These are phyloP conservation scores for Cydia strobilella DNA, from an alignment of 1,140 invertebrate species.

Conservation along the genomic window DNA sequence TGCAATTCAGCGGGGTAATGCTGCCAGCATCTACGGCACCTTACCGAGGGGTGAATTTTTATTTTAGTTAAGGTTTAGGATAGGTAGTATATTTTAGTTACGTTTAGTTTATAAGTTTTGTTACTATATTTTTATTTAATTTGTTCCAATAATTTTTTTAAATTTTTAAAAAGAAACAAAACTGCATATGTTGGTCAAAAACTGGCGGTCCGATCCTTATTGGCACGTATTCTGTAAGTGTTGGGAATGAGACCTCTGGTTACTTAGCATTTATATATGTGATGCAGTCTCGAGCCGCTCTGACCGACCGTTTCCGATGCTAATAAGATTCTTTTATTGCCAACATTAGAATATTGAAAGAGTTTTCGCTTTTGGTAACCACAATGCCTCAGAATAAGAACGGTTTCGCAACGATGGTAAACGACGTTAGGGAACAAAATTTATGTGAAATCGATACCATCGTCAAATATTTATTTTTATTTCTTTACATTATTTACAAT, in stretches of 20 bases:
- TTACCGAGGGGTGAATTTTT: too few species aligned
- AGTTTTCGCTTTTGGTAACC: slow-evolving; percentile 27
- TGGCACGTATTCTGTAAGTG: not conserved
- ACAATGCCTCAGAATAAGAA: not conserved
- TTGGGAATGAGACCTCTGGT: not conserved
- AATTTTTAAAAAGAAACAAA: too few species aligned
- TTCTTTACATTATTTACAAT: too few species aligned
- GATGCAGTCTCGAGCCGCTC: slow-evolving; percentile 29
- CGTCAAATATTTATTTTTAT: too few species aligned
- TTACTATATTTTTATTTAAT: too few species aligned
- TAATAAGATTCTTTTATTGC: slow-evolving; percentile 32
- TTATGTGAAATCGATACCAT: not conserved
- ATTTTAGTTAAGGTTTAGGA: too few species aligned
- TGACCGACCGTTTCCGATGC: slow-evolving; percentile 28
- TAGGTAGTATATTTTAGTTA: too few species aligned
- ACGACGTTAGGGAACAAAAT: not conserved
- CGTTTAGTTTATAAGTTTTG: too few species aligned
- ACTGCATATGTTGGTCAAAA: too few species aligned
- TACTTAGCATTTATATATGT: slow-evolving; percentile 30
- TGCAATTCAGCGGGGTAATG: too few species aligned
- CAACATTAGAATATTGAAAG: slow-evolving; percentile 32
- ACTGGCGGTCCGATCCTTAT: not conserved
- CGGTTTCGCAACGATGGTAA: not conserved
- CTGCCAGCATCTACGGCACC: too few species aligned
- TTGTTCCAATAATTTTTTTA: too few species aligned